Conservation (phyloP, 2,113 vertebrate species). For the Sylvia atricapilla region DNA sequence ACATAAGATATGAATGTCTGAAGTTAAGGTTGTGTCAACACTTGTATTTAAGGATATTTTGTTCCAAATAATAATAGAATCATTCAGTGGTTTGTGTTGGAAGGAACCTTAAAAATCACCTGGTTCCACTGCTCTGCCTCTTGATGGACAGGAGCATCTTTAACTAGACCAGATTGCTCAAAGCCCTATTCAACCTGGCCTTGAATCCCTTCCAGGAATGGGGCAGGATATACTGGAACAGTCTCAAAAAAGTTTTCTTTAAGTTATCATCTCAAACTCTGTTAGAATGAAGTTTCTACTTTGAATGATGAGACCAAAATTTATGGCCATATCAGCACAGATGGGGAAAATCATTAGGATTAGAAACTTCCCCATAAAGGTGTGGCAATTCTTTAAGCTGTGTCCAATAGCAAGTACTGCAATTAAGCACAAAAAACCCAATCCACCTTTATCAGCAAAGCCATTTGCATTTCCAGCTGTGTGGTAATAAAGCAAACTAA, state of each 20-base stretch:
- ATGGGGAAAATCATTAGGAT: not conserved
- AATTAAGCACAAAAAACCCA: not conserved
- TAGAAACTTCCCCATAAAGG: not conserved
- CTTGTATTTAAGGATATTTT: not conserved
- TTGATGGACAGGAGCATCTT: accelerated
- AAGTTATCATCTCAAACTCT: not conserved
- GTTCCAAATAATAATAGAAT: not conserved
- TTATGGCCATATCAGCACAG: not conserved
- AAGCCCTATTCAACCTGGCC: not conserved
- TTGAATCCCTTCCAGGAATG: not conserved
- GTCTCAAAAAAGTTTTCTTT: not conserved
- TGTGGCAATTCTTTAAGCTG: not conserved
- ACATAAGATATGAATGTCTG: not conserved
- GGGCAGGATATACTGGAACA: not conserved
- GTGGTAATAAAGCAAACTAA: not conserved
- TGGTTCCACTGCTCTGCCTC: not conserved
- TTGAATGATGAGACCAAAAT: not conserved
- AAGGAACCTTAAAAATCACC: not conserved
- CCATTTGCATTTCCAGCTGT: not conserved
- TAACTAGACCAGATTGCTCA: not conserved
- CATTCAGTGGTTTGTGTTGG: not conserved
- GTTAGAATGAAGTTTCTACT: not conserved
- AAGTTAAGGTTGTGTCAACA: not conserved
- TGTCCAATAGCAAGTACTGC: not conserved
- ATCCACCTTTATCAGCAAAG: not conserved